Evolutionary conservation across 2,888 invertebrate species (phyloP), one percentile per base, ranked within the genome.

Genomic region (Melanostoma mellinum): DNA sequence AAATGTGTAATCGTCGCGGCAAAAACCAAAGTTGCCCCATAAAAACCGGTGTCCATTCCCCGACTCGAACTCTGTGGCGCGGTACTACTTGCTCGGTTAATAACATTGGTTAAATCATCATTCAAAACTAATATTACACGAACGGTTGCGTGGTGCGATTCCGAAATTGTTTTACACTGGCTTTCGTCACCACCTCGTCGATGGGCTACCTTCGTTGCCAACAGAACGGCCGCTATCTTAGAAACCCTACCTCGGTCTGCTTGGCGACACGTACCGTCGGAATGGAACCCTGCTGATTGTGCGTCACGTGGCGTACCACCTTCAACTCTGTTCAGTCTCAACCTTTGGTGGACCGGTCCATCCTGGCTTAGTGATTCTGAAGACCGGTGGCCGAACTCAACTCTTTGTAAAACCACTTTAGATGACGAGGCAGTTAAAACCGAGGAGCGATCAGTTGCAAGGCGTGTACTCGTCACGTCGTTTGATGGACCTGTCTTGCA

Each of bases 81-180:
- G 4, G 33, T 79, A 1, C 56, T 84, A n/a, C 30, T 77, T 55
- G 44, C 73, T 10, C 74, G 60, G 52, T 58, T 86, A 10, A 30
- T 81, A 48, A 55, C 33, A 2, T 53, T 48, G 0, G 55, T 84
- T 2, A 77, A 63, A 69, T 44, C 35, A 20, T 74, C 84, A 0
- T 30, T 84, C 2, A 84, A 67, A 6, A 32, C 55, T 2, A 46
- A 48, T 2, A 72, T 80, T 36, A 40, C 56, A 0, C 67, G 32
- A 30, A 72, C 65, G 6, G 50, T 55, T 8, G 76, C 76, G 33
- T 86, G 80, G 85, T 86, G 87, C 2, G 89, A 89, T 74, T 89
- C 88, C 0, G 87, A 86, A 40, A 63, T 73, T 38, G 63, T 73
- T 1, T 32, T 73, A 3, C 36, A 72, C 38, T 72, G 55, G 36